These are phyloP conservation scores for Troglohyphantes excavatus DNA, from an alignment of 2,888 invertebrate genomes.

Conservation along the genomic window DNA sequence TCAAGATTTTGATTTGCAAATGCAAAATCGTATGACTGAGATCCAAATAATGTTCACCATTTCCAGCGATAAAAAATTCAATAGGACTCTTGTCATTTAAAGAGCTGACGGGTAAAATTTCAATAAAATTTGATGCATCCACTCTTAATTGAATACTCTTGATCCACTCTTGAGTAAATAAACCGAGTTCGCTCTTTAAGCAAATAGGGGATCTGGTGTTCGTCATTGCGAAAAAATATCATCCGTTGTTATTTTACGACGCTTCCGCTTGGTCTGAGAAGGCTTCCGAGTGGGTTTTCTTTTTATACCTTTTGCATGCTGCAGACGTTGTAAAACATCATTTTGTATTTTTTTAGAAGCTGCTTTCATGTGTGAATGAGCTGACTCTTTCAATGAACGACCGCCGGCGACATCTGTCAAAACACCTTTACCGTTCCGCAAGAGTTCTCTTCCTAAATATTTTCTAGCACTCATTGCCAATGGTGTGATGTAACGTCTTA, in stretches of 20 bases:
- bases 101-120: constrained; percentile 39
- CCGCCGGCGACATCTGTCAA: constrained; percentile 22
- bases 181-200: constrained; percentile 27
- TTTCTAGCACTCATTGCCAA: background rate
- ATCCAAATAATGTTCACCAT: constrained; percentile 39
- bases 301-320: constrained; percentile 37
- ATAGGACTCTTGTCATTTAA: constrained; percentile 40
- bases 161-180: constrained; percentile 18
- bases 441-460: constrained; percentile 24
- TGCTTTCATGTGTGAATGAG: background rate
- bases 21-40: constrained; percentile 28
- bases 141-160: constrained; percentile 2
- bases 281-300: background rate
- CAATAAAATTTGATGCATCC: constrained; percentile 17
- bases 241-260: constrained; percentile 1
- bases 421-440: constrained; percentile 12
- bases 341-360: constrained; percentile 31
- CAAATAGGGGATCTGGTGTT: background rate
- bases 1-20: constrained; percentile 21
- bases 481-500: background rate
- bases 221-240: constrained; percentile 61
- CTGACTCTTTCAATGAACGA: constrained; percentile 21
- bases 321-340: constrained; percentile 44
- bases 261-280: constrained; percentile 11
- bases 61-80: constrained; percentile 35